Base-by-base conservation (phyloP, 2,888 invertebrate species). In the Acanthosepion esculentum region DNA sequence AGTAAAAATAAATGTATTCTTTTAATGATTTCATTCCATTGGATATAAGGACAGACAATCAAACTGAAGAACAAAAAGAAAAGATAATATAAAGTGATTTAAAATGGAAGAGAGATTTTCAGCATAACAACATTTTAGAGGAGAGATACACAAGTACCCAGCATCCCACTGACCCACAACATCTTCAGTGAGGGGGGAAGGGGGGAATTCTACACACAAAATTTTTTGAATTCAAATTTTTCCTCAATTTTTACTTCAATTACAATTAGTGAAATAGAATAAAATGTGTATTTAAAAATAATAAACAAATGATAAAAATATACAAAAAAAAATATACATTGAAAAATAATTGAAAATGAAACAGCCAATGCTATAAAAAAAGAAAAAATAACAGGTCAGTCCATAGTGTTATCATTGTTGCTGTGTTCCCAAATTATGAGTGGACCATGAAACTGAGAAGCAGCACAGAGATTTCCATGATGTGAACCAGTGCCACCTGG, bases 331-430 rank as follows among this genome's bases (percentile, higher is more conserved):
- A 78, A 78, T 26, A 59, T 59, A 59, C 59, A 59, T 59, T 59
- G 59, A 33, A n/a, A 78, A n/a, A n/a, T 15, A 78, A n/a, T 33
- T 33, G n/a, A 10, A 78, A 78, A 78, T 78, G 78, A 78, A 78
- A 78, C n/a, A 15, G 78, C 5, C 78, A 78, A 78, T 33, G 78
- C 78, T n/a, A n/a, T n/a, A 15, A 33, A 33, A 78, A 78, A n/a
- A 33, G 33, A 33, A 33, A 12, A n/a, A 15, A 4, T 33, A 78
- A 78, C 78, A 33, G 78, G n/a, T 78, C 78, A 78, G 78, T 78
- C 78, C n/a, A 78, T 78, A 78, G n/a, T 78, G 78, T 78, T 78
- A 78, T 78, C 33, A 33, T 78, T 78, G 78, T n/a, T 78, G 78
- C n/a, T 59, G 78, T 78, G 78, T 78, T 78, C 78, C 78, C 78